A percentile compares a stretch with the other conserved stretches of the same genome.
Evolutionary conservation across 2,797 vertebrate genomes (phyloP).

Genomic region (Bovichtus diacanthus): DNA sequence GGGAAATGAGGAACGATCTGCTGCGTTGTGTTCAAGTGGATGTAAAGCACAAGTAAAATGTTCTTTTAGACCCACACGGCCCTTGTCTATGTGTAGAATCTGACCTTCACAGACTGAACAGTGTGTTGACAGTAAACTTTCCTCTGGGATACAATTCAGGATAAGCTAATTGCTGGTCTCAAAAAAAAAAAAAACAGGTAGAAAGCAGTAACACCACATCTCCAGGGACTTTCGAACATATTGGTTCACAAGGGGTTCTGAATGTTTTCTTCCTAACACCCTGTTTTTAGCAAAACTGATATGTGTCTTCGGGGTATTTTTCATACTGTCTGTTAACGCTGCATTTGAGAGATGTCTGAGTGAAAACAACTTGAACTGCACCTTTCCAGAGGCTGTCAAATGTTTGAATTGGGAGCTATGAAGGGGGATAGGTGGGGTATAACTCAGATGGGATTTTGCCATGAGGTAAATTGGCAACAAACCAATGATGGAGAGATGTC

Average conservation of each 20-base stretch:
- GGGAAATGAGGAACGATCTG: slow-evolving; percentile 12
- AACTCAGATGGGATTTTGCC: slow-evolving; percentile 80
- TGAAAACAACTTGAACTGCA: slow-evolving; percentile 80
- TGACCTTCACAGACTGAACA: slow-evolving; percentile 16
- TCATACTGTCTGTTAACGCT: slow-evolving; percentile 71
- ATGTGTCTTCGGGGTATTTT: slow-evolving; percentile 78
- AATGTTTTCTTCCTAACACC: slow-evolving; percentile 71
- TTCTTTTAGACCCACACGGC: background rate
- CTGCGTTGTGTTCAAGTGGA: slow-evolving; percentile 7
- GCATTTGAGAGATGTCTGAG: slow-evolving; percentile 75
- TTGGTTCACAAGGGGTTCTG: slow-evolving; percentile 64
- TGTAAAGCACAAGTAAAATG: slow-evolving; percentile 31
- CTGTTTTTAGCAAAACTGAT: slow-evolving; percentile 79
- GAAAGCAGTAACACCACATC: slow-evolving; percentile 39
- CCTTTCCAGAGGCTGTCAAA: slow-evolving; percentile 79
- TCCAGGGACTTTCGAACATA: slow-evolving; percentile 63
- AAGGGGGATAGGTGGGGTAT: slow-evolving; percentile 70
- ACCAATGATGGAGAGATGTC: slow-evolving; percentile 80
- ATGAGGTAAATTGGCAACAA: slow-evolving; percentile 82
- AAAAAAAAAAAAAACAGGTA: slow-evolving; percentile 34
- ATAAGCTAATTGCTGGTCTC: slow-evolving; percentile 51
- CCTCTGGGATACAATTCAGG: slow-evolving; percentile 33
- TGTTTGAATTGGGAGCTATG: slow-evolving; percentile 79
- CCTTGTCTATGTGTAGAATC: slow-evolving; percentile 27
- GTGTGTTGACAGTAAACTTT: slow-evolving; percentile 42